phyloP scores from a whole-genome alignment of 2,797 vertebrate genomes.

The Semaprochilodus insignis region DNA sequence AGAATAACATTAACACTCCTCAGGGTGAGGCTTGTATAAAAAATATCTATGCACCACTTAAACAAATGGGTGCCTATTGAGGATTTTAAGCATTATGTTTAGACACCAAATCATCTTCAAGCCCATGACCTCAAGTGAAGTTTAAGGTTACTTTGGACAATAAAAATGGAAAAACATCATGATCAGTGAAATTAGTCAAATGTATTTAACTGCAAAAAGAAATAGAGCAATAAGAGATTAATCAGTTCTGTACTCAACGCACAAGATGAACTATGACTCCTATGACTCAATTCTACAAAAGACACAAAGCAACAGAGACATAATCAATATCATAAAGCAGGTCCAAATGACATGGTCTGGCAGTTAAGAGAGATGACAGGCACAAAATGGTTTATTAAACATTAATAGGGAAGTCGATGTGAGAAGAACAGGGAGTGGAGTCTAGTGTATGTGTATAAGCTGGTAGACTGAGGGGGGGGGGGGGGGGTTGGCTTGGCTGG shows the following conservation, averaged over 20 bases:
- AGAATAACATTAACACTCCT: slow-evolving; percentile 29
- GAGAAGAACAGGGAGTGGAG: slow-evolving; percentile 34
- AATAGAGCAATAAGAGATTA: not conserved
- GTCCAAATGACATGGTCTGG: slow-evolving; percentile 56
- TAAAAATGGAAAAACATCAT: not conserved
- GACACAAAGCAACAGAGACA: slow-evolving; percentile 4
- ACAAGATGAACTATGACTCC: slow-evolving; percentile 17
- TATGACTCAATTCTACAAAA: not conserved
- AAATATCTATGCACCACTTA: not conserved
- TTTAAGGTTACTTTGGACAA: not conserved
- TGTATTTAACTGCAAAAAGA: not conserved
- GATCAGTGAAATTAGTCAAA: not conserved
- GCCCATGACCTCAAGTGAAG: not conserved
- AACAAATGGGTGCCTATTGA: not conserved
- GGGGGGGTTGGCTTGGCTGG: slow-evolving; percentile 56
- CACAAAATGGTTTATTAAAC: slow-evolving; percentile 63
- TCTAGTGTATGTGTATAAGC: slow-evolving; percentile 33
- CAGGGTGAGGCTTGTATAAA: not conserved
- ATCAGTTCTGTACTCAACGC: not conserved
- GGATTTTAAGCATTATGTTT: not conserved
- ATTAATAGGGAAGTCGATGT: slow-evolving; percentile 61
- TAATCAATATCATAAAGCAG: slow-evolving; percentile 27
- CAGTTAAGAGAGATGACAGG: slow-evolving; percentile 48
- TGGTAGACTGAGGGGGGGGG: slow-evolving; percentile 43
- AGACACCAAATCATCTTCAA: not conserved